Base-by-base conservation (phyloP, 2,113 vertebrate species). In the Diphyllodes magnificus region DNA sequence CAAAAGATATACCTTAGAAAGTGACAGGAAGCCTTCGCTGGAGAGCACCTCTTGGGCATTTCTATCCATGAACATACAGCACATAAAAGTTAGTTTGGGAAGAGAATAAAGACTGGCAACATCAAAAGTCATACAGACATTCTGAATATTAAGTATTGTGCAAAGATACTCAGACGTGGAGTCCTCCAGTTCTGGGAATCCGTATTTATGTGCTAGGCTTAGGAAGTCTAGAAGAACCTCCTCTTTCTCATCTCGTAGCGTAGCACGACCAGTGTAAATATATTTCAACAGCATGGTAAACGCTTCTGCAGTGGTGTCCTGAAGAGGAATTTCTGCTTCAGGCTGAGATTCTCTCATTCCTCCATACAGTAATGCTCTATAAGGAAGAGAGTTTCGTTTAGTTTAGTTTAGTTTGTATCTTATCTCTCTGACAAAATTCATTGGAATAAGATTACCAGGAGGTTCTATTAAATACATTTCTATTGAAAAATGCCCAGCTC, bases 321-420 rank as follows among this genome's bases (percentile, higher is more conserved):
- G 98, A 83, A 99, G 97, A 92, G 98, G 98, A 93, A 99, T 99
- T 98, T 99, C 99, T 8, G 99, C 99, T 97, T 99, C 99, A 7
- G 99, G 98, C 93, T 98, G 98, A 70, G 99, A 99, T 96, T 99
- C 99, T 92, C 98, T 98, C 99, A 99, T 99, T 42, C 99, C 99
- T 5, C 99, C 99, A 15, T 99, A 99, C 14, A 99, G 92, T 86
- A 99, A 95, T 13, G 99, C 99, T 96, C 99, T 99, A 50, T 5
- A 92, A 50, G 61, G 61, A 57, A 97, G 22, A 85, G 25, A 94
- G 91, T 31, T 80, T 7, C 18, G 15, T 72, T 39, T 39, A 39
- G 15, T 63, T 39, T 39, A 39, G 15, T 63, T 90, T 15, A 69
- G 19, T 66, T 88, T 54, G 23, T 71, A 87, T 7, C 11, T 69